A percentile compares a stretch with the other conserved stretches of the same genome.
These are phyloP conservation scores for Pentalonia nigronervosa DNA, from an alignment of 1,140 invertebrate genomes.

Conservation along the genomic window DNA sequence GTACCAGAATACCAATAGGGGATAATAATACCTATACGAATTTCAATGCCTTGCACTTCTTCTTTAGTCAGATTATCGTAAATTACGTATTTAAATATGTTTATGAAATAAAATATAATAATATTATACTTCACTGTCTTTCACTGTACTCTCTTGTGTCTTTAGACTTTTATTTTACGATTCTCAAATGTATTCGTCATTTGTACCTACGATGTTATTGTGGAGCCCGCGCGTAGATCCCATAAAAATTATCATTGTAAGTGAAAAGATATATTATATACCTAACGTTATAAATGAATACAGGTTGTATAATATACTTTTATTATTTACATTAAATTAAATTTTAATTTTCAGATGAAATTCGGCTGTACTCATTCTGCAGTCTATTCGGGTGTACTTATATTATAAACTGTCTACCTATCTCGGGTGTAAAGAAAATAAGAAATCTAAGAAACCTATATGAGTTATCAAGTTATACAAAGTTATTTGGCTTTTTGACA, in stretches of 20 bases:
- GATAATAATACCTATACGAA: background rate
- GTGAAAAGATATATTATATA: background rate
- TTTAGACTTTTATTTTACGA: background rate
- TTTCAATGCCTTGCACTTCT: slow-evolving; percentile 16
- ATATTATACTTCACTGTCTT: background rate
- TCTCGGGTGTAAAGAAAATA: background rate
- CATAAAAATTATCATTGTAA: background rate
- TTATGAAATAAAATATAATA: background rate
- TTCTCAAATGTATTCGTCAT: background rate
- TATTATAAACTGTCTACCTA: background rate
- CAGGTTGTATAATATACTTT: background rate
- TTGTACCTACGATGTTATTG: background rate
- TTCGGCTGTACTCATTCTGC: too few species aligned
- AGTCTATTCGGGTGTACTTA: too few species aligned
- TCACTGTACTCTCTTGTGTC: background rate
- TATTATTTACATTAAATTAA: background rate
- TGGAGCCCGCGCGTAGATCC: background rate
- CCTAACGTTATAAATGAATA: background rate
- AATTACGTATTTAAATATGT: slow-evolving; percentile 41
- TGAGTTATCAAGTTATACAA: background rate
- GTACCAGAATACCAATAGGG: background rate
- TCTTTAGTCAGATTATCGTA: slow-evolving; percentile 43
- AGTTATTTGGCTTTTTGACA: background rate
- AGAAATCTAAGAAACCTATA: background rate
- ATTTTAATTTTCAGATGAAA: background rate